phyloP scores from a whole-genome alignment of 37 sponge, comb jelly and placozoan genomes.

The Haliclona indistincta region DNA sequence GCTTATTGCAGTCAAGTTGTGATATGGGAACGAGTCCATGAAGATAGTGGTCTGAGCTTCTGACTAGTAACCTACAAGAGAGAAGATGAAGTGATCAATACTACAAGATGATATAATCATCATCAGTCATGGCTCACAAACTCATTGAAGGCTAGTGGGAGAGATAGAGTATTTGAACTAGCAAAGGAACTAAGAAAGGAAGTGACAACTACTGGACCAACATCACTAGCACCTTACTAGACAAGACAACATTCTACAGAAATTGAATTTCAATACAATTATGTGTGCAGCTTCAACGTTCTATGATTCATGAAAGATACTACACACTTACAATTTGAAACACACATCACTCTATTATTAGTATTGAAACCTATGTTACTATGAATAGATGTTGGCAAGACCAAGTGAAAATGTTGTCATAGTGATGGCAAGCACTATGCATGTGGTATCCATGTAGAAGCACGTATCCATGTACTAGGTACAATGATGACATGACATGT shows the following conservation, averaged over 20 bases:
- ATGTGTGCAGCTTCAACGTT: too few relatives aligned
- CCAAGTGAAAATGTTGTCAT: too few relatives aligned
- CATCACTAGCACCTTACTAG: background rate
- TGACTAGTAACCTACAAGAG: slow-evolving; percentile 56
- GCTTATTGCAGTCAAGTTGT: slow-evolving; percentile 34
- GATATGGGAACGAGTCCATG: slow-evolving; percentile 60
- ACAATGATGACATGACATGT: too few relatives aligned
- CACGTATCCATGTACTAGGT: too few relatives aligned
- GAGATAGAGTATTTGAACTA: background rate
- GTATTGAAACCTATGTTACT: too few relatives aligned
- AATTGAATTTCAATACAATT: background rate
- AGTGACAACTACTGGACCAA: background rate
- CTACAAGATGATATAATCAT: background rate
- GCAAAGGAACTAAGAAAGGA: background rate
- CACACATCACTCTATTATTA: too few relatives aligned
- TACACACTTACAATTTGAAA: too few relatives aligned
- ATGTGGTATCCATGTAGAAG: too few relatives aligned
- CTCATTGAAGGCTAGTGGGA: background rate
- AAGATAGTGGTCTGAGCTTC: slow-evolving; percentile 73
- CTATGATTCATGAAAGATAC: too few relatives aligned
- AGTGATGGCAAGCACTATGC: too few relatives aligned
- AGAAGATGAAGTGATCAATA: background rate
- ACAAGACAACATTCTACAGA: background rate
- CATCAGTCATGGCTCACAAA: background rate
- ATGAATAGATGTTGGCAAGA: too few relatives aligned